Conservation (phyloP, 2,888 invertebrate genomes). For the Tetranychus truncatus region DNA sequence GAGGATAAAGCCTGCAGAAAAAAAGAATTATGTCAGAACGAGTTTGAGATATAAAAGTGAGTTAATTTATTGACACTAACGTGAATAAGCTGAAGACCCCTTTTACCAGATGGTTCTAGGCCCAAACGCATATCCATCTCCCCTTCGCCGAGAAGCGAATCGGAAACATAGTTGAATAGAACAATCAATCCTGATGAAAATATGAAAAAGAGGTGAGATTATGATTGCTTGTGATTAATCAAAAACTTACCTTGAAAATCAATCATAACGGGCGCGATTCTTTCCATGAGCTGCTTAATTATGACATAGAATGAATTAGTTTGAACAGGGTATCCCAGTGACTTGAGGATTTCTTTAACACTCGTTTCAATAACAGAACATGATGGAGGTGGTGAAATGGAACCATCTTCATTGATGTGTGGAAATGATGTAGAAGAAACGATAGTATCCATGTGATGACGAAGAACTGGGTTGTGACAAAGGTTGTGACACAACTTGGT, state of each 20-base stretch:
- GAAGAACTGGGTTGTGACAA: slow-evolving; percentile 42
- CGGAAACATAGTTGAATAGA: slow-evolving; percentile 26
- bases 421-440: slow-evolving; percentile 22
- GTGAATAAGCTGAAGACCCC: slow-evolving; percentile 68
- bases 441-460: slow-evolving; percentile 27
- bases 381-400: slow-evolving; percentile 19
- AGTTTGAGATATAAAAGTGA: slow-evolving; percentile 19
- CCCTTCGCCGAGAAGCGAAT: slow-evolving; percentile 27
- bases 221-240: not conserved
- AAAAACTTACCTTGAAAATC: slow-evolving; percentile 51
- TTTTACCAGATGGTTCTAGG: slow-evolving; percentile 58
- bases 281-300: slow-evolving; percentile 79
- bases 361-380: slow-evolving; percentile 22
- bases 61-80: slow-evolving; percentile 34
- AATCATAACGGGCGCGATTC: slow-evolving; percentile 88
- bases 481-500: slow-evolving; percentile 32
- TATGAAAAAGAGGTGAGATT: not conserved
- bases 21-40: slow-evolving; percentile 17
- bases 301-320: slow-evolving; percentile 88
- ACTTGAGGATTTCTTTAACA: slow-evolving; percentile 57
- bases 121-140: slow-evolving; percentile 41
- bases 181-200: slow-evolving; percentile 16
- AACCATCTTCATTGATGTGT: slow-evolving; percentile 23
- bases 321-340: slow-evolving; percentile 80
- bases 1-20: slow-evolving; percentile 54